These are phyloP conservation scores for Hypolimnas misippus DNA, from an alignment of 2,888 invertebrate genomes.

Conservation along the genomic window DNA sequence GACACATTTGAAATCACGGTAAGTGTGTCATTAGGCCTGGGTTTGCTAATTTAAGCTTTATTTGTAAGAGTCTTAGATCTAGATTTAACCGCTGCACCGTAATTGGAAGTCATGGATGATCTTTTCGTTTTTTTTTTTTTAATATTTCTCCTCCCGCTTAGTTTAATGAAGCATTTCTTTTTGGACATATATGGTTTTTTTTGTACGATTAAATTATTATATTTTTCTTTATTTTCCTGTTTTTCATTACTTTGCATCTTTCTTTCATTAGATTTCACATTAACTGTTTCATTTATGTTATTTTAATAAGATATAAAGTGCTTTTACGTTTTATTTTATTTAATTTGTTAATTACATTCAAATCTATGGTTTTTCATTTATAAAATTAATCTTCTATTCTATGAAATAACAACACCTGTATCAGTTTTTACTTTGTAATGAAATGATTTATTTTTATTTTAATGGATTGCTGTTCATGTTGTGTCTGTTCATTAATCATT, in stretches of 20 bases:
- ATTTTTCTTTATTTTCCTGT: too few species aligned
- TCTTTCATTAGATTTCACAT: neutral
- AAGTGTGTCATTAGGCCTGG: constrained; percentile 47
- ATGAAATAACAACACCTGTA: too few species aligned
- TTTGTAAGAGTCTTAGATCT: neutral
- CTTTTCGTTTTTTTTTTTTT: constrained; percentile 11
- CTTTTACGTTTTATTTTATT: too few species aligned
- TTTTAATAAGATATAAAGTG: neutral
- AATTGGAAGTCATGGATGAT: constrained; percentile 7
- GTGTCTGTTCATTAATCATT: too few species aligned
- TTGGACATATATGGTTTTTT: neutral
- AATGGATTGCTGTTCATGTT: too few species aligned
- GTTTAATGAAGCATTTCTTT: constrained; percentile 17
- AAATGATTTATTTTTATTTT: too few species aligned
- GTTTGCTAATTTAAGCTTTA: constrained; percentile 18
- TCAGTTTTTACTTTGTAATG: too few species aligned
- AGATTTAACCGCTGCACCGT: constrained; percentile 2
- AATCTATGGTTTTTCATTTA: too few species aligned
- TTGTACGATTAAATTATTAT: neutral
- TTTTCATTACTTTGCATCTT: neutral
- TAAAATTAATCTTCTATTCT: too few species aligned
- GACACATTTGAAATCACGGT: constrained; percentile 51
- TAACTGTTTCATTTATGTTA: neutral
- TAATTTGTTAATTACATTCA: too few species aligned
- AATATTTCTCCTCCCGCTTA: constrained; percentile 10